phyloP scores from a whole-genome alignment of 2,888 invertebrate genomes.

The Orgyia antiqua region DNA sequence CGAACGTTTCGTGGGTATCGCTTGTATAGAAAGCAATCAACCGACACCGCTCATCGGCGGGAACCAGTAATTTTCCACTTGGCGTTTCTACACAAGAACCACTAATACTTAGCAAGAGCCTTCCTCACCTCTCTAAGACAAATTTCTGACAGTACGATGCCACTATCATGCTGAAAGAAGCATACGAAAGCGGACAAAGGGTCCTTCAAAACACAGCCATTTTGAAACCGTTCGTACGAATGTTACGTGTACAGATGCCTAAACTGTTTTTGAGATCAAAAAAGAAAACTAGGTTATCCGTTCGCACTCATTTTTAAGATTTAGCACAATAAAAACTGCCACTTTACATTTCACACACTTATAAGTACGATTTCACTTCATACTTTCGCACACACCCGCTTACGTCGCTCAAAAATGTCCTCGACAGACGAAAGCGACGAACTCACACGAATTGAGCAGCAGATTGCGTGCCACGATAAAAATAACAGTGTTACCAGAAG shows the following conservation, averaged over 20 bases:
- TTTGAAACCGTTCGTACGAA: slow-evolving; percentile 79
- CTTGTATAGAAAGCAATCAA: slow-evolving; percentile 69
- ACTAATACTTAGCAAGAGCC: slow-evolving; percentile 39
- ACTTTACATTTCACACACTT: slow-evolving; percentile 77
- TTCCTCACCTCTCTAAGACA: slow-evolving; percentile 81
- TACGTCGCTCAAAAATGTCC: slow-evolving; percentile 66
- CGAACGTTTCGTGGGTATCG: slow-evolving; percentile 60
- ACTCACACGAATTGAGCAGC: slow-evolving; percentile 59
- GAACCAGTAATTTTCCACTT: slow-evolving; percentile 68
- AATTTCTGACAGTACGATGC: slow-evolving; percentile 80
- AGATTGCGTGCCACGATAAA: slow-evolving; percentile 18
- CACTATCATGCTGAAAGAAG: slow-evolving; percentile 84
- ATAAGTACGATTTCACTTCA: slow-evolving; percentile 74
- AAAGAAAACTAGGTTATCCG: slow-evolving; percentile 55
- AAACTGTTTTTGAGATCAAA: slow-evolving; percentile 46
- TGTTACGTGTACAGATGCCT: slow-evolving; percentile 69
- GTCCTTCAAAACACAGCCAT: slow-evolving; percentile 86
- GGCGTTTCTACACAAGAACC: slow-evolving; percentile 34
- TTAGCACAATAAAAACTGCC: slow-evolving; percentile 70
- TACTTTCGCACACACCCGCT: slow-evolving; percentile 76
- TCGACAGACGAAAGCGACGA: slow-evolving; percentile 59
- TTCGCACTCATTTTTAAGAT: slow-evolving; percentile 74
- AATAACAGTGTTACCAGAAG: slow-evolving; percentile 1
- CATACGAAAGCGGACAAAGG: slow-evolving; percentile 80
- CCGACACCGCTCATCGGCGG: slow-evolving; percentile 54